phyloP scores from a whole-genome alignment of 2,113 vertebrate species.

The Corapipo altera region DNA sequence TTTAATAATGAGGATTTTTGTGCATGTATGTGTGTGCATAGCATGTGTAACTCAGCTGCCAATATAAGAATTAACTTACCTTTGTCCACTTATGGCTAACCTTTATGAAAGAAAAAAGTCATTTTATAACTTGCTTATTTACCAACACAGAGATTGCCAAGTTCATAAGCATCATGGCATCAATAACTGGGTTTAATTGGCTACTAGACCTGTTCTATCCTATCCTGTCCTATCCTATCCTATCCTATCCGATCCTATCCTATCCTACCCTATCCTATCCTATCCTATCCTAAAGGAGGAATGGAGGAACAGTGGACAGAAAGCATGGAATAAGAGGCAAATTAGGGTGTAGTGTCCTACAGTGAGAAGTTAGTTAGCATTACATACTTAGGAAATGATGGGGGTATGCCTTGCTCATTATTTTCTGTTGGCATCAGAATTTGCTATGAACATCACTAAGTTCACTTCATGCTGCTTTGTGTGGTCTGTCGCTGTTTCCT shows the following conservation, averaged over 20 bases:
- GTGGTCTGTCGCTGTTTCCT: neutral
- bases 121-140: neutral
- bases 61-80: slow-evolving; percentile 56
- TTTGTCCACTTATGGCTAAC: slow-evolving; percentile 26
- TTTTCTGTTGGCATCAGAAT: neutral
- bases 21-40: slow-evolving; percentile 12
- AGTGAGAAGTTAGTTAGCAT: neutral
- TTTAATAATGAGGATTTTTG: slow-evolving; percentile 77
- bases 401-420: neutral
- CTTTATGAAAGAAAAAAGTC: neutral
- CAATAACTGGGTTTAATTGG: neutral
- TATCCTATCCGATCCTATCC: neutral
- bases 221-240: neutral
- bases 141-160: neutral
- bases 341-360: neutral
- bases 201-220: neutral
- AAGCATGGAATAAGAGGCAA: neutral
- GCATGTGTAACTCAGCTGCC: slow-evolving; percentile 39
- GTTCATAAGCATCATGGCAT: neutral
- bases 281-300: neutral
- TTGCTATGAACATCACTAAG: neutral
- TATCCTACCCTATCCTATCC: neutral
- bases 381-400: neutral
- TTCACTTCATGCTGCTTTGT: neutral
- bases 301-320: neutral